Evolutionary conservation across 1,140 invertebrate genomes (phyloP).

Genomic region (Zaprionus camerounensis): DNA sequence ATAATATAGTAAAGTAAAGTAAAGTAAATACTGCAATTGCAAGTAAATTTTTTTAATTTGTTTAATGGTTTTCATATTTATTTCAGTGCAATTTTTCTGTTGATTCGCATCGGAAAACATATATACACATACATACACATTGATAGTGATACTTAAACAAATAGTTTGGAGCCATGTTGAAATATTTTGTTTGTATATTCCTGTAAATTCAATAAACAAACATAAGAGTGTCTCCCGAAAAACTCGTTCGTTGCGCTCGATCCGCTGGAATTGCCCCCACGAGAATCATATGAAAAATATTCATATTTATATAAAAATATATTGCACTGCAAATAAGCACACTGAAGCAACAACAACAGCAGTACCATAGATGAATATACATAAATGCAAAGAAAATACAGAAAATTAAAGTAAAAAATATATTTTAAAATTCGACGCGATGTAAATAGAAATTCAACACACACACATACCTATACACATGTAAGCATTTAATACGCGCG

Average conservation of each 20-base stretch:
- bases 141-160: constrained; percentile 22
- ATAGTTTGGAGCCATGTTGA: neutral
- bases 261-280: neutral
- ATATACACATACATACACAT: neutral
- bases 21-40: neutral
- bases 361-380: neutral
- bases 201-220: constrained; percentile 19
- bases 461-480: too few relatives aligned
- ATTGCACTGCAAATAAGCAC: constrained; percentile 16
- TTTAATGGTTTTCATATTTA: constrained; percentile 9
- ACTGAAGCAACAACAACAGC: neutral
- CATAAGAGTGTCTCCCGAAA: constrained; percentile 11
- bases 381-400: constrained; percentile 16
- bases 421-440: constrained; percentile 19
- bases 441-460: constrained; percentile 7
- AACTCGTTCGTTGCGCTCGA: neutral
- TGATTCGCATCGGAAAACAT: neutral
- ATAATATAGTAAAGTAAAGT: neutral
- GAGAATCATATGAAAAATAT: constrained; percentile 14
- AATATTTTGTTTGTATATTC: constrained; percentile 12
- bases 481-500: too few relatives aligned
- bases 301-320: constrained; percentile 2
- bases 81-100: constrained; percentile 11
- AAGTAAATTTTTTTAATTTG: constrained; percentile 10
- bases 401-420: constrained; percentile 12